Percentiles rank a stretch among this genome's conserved stretches.
These are phyloP conservation scores for Vulpes ferrilata DNA, from an alignment of 2,113 vertebrate species.

Conservation along the genomic window DNA sequence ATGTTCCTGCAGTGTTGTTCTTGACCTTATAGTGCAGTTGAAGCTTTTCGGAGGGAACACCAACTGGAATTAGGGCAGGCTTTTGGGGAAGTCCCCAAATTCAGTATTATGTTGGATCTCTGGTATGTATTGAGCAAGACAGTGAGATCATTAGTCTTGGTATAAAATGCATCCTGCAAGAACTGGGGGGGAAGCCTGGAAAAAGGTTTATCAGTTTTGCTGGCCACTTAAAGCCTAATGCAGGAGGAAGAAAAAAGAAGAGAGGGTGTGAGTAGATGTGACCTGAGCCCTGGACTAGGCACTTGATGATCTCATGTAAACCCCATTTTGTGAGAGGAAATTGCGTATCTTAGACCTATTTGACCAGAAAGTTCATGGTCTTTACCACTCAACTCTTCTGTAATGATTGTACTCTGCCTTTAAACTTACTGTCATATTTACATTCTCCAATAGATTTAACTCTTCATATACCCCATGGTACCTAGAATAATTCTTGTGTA, in stretches of 20 bases:
- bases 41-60: background rate
- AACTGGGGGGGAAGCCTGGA: background rate
- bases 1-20: background rate
- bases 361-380: background rate
- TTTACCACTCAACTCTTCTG: background rate
- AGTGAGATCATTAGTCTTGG: background rate
- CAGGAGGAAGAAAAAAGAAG: background rate
- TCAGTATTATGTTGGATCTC: background rate
- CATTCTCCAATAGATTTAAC: background rate
- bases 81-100: background rate
- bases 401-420: background rate
- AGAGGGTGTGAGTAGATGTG: background rate
- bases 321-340: background rate
- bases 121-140: background rate
- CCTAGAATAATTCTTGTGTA: background rate
- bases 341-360: background rate
- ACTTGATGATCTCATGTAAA: background rate
- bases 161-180: background rate
- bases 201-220: background rate
- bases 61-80: background rate
- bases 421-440: background rate
- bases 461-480: background rate
- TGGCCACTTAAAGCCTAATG: background rate
- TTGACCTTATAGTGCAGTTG: background rate
- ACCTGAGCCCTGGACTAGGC: background rate